Conservation (phyloP, 2,797 vertebrate genomes). For the Melanotaenia pygmaea region DNA sequence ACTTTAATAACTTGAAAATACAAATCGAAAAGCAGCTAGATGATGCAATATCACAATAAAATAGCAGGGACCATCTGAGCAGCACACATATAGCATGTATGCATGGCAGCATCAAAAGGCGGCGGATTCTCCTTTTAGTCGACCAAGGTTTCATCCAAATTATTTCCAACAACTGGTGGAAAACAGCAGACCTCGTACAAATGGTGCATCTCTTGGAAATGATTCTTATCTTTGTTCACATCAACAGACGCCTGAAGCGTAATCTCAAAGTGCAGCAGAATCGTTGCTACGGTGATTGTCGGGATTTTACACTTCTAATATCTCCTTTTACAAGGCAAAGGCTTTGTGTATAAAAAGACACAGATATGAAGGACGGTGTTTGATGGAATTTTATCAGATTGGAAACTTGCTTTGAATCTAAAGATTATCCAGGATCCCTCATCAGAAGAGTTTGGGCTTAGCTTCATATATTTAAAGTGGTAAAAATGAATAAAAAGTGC, state of each 20-base stretch:
- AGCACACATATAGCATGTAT: no score
- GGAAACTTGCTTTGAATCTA: neutral
- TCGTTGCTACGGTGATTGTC: slow-evolving; percentile 41
- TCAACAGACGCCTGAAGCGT: slow-evolving; percentile 40
- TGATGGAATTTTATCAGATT: slow-evolving; percentile 7
- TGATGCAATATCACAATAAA: no score
- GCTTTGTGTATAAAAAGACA: neutral
- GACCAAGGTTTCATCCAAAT: neutral
- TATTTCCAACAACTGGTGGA: slow-evolving; percentile 5
- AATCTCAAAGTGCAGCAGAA: slow-evolving; percentile 7
- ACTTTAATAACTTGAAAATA: no score
- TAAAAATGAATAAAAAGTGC: neutral
- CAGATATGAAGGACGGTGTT: neutral
- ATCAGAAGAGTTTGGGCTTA: neutral
- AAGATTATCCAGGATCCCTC: neutral
- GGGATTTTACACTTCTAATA: slow-evolving; percentile 31
- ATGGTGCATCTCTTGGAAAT: slow-evolving; percentile 13
- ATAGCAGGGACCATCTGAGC: no score
- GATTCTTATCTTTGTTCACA: slow-evolving; percentile 51
- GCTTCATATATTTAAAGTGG: neutral
- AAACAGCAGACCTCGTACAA: slow-evolving; percentile 15
- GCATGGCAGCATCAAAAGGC: no score
- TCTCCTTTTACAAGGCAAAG: slow-evolving; percentile 5
- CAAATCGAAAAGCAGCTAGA: no score
- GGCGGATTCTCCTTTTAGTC: neutral